Evolutionary conservation across 2,797 vertebrate species (phyloP), one percentile per base, ranked within the genome.

Genomic region (Arnoldichthys spilopterus): DNA sequence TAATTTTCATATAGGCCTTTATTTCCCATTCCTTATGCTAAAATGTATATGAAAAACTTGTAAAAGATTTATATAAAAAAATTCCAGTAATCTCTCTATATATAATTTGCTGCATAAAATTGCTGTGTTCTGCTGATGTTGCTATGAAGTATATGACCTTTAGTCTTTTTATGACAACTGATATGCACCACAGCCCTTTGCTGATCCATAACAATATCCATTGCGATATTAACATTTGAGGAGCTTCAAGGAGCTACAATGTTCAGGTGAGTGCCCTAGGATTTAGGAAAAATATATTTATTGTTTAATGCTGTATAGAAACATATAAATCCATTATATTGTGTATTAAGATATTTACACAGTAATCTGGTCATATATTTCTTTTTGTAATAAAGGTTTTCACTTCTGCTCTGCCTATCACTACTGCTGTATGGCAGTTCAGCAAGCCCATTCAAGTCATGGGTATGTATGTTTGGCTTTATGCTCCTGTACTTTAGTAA

Each of bases 241-340:
- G 20, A 81, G 26, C 66, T 43, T 70, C 51, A 72, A 76, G 78
- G 16, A 81, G 28, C 70, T 79, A 77, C 18, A 58, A 94, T 94
- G 93, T 84, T 89, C 74, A 90, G 91, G 93, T 95, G 86, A 85
- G 89, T 77, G 12, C 18, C 11, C 2, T 15, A 56, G 7, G 11
- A 5, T 72, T 34, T 64, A 18, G 13, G n/a, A n/a, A 30, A 64
- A 32, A 18, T 37, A 7, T 59, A 59, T 45, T 61, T 24, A 47
- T 62, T 71, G 40, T 56, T 66, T 56, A 26, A 47, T 75, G 20
- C 20, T 18, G 3, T 40, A 18, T 0, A 47, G 37, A 75, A 56
- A 43, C 9, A 63, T 37, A n/a, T n/a, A n/a, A n/a, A n/a, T n/a
- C n/a, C 6, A 2, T 15, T 0, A 6, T 37, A 51, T 53, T 63